Conservation (phyloP, 2,113 vertebrate genomes). For the Scophthalmus maximus region DNA sequence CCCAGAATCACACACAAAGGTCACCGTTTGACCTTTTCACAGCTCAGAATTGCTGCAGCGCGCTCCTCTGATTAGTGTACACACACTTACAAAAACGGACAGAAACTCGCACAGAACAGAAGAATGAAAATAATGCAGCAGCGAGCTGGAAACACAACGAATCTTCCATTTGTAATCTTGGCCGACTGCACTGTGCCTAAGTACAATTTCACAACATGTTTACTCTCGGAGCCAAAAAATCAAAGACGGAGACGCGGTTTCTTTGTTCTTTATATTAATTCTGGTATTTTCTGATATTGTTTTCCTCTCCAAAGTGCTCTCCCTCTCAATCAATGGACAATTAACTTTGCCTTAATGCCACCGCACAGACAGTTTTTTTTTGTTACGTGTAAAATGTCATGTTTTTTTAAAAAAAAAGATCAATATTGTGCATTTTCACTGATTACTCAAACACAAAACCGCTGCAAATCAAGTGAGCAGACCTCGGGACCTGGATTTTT, state of each 20-base stretch:
- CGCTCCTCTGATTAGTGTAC: constrained; percentile 66
- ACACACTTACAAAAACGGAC: constrained; percentile 30
- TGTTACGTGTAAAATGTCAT: constrained; percentile 64
- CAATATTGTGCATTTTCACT: constrained; percentile 55
- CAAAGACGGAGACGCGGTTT: constrained; percentile 37
- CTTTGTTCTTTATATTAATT: constrained; percentile 54
- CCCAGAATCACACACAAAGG: constrained; percentile 77
- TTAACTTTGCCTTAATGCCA: constrained; percentile 60
- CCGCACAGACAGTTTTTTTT: constrained; percentile 29
- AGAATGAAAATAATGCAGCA: constrained; percentile 55
- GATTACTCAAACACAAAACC: constrained; percentile 39
- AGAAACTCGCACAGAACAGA: constrained; percentile 28
- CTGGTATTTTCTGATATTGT: constrained; percentile 50
- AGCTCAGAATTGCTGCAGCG: constrained; percentile 61
- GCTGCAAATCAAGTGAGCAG: constrained; percentile 1
- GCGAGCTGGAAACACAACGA: constrained; percentile 51
- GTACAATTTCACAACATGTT: constrained; percentile 64
- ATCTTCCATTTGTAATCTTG: constrained; percentile 50
- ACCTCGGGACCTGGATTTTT: background rate
- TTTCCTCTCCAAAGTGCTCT: constrained; percentile 40
- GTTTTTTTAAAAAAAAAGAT: constrained; percentile 65
- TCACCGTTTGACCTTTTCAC: constrained; percentile 78
- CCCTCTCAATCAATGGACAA: constrained; percentile 57
- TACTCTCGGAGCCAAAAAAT: constrained; percentile 58
- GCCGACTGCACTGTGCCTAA: constrained; percentile 31